Base-by-base conservation (phyloP, 2,797 vertebrate genomes). In the Pipistrellus pipistrellus region DNA sequence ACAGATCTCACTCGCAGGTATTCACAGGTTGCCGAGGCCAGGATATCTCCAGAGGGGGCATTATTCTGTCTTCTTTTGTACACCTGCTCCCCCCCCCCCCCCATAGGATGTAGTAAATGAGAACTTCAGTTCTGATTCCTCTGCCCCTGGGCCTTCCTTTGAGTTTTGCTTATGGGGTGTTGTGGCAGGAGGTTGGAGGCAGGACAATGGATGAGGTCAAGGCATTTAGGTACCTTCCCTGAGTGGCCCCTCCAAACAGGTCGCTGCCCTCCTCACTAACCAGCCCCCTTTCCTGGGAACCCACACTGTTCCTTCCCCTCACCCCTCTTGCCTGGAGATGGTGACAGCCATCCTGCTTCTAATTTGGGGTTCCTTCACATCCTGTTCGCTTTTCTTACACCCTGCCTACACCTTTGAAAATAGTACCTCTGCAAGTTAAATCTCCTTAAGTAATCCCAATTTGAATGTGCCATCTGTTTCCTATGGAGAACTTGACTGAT, bases 361-460 rank as follows among this genome's bases (percentile, higher is more conserved):
- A 25, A 41, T 68, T 88, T 66, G 48, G 62, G 55, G 18, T 25
- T 30, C 12, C 72, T 41, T 30, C 35, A 13, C n/a, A 44, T 41
- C 55, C 62, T 59, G 51, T 48, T 53, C 69, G 32, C 59, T 91
- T 84, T 84, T 41, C 48, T 68, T 64, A 5, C 23, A 21, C 46
- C 77, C 90, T 90, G 80, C 88, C 85, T 85, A 59, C 75, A 51
- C 44, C 77, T 95, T 93, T 77, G 85, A 93, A 90, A 93, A 93
- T 44, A 76, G 55, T 57, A 6, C 87, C 77, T 82, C 30, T 57
- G 23, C 53, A 88, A 94, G 66, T 76, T 53, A 94, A 32, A 55
- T 68, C 88, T 75, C 78, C 75, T 90, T 69, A 90, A 92, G 84
- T 69, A 83, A 83, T 93, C 68, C 41, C 35, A 81, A 69, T 92